Evolutionary conservation across 2,888 invertebrate genomes (phyloP).

Genomic region (Ophion ventricosus): DNA sequence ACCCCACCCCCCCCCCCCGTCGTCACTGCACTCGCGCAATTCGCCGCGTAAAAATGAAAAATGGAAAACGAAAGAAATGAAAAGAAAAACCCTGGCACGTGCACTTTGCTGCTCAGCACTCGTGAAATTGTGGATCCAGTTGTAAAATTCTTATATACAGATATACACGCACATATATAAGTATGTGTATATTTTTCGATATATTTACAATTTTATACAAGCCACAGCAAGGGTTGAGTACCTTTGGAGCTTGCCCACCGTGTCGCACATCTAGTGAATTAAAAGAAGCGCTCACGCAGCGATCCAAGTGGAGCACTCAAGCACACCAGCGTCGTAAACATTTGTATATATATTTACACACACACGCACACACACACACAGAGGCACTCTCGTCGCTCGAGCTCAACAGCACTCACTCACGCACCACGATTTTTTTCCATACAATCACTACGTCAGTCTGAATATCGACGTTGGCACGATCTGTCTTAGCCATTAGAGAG

Average conservation of each 20-base stretch:
- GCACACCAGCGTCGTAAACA: slow-evolving; percentile 26
- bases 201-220: slow-evolving; percentile 13
- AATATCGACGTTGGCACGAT: slow-evolving; percentile 10
- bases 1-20: too few relatives aligned
- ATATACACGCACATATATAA: background rate
- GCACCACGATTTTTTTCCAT: slow-evolving; percentile 17
- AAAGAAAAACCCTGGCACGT: background rate
- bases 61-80: slow-evolving; percentile 11
- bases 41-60: background rate
- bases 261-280: slow-evolving; percentile 7
- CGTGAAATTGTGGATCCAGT: slow-evolving; percentile 13
- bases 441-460: slow-evolving; percentile 2
- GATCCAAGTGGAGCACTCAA: slow-evolving; percentile 22
- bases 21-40: slow-evolving; percentile 9
- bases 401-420: slow-evolving; percentile 24
- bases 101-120: slow-evolving; percentile 23
- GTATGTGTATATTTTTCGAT: background rate
- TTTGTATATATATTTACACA: background rate
- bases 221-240: background rate
- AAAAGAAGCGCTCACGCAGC: background rate
- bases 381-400: background rate
- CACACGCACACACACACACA: background rate
- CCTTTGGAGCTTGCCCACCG: background rate
- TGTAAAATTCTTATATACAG: slow-evolving; percentile 1
- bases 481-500: background rate